Evolutionary conservation across 2,113 vertebrate genomes (phyloP), one percentile per base, ranked within the genome.

Genomic region (Calyptomena viridis): DNA sequence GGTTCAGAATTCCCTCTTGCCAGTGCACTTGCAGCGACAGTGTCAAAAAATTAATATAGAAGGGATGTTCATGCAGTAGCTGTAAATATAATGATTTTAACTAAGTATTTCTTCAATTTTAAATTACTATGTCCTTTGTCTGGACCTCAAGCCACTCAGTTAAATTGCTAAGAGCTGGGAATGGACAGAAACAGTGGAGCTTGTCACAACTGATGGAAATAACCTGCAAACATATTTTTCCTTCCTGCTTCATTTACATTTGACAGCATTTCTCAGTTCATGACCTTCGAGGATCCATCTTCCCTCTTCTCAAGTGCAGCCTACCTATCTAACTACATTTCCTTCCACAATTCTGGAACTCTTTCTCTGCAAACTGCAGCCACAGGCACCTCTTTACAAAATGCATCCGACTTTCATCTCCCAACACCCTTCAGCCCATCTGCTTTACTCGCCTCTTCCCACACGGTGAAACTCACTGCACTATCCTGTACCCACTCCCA

Each of bases 361-460:
- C 59, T 6, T 77, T 18, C 52, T 75, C 84, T 53, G 40, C 68
- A 40, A 37, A 24, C 19, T 31, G 39, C 73, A 59, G 59, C 49
- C 69, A 53, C 30, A 69, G 59, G 59, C 72, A 88, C 46, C n/a
- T 4, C 31, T 35, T 33, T 2, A 55, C 28, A 14, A 49, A 80
- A 63, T 0, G 4, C 53, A 27, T 20, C 78, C 42, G 76, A 50
- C 63, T 78, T 58, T 27, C 15, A 42, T 11, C 69, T 59, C 86
- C 4, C 37, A 18, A 14, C 37, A 37, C 31, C 37, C 46, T 44
- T 5, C 76, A 31, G 46, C 37, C 31, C 50, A 40, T 50, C 14
- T 1, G 0, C 35, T 60, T 31, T 11, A 60, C 2, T 3, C 0
- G 0, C 24, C 55, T 78, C 84, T 96, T 68, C 87, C 81, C 52